Conservation (phyloP, 2,888 invertebrate genomes). For the Brachyptera risi region DNA sequence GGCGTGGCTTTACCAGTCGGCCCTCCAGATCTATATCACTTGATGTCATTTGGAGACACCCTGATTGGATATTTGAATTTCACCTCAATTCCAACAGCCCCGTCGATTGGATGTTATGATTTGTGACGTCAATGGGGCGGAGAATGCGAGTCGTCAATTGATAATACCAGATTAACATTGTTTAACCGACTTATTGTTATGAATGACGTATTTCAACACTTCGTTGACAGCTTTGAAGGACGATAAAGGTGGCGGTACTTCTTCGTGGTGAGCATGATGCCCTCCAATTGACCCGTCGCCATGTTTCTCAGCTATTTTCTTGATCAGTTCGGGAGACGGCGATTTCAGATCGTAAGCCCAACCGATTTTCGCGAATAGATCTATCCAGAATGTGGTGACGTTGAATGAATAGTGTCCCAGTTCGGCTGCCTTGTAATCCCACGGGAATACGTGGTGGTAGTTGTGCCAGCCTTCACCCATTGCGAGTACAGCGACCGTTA, state of each 20-base stretch:
- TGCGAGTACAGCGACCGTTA: constrained; percentile 39
- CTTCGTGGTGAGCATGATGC: background rate
- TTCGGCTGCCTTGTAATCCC: constrained; percentile 66
- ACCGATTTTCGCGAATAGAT: constrained; percentile 67
- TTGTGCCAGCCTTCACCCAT: constrained; percentile 52
- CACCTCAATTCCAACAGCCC: no score
- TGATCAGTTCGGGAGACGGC: constrained; percentile 55
- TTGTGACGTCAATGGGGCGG: no score
- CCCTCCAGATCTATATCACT: no score
- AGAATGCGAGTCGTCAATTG: no score
- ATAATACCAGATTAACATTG: no score
- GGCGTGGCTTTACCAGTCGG: no score
- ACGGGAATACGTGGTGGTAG: constrained; percentile 58
- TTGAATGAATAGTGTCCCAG: constrained; percentile 60
- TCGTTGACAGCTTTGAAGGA: background rate
- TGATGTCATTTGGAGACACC: no score
- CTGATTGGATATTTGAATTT: no score
- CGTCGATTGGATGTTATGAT: no score
- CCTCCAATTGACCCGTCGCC: constrained; percentile 53
- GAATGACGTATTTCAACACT: background rate
- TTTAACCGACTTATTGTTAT: background rate
- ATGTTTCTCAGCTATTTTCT: constrained; percentile 50
- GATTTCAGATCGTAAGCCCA: constrained; percentile 75
- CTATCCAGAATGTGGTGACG: constrained; percentile 63
- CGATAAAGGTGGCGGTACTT: background rate